Conservation (phyloP, 37 sponge, comb jelly and placozoan genomes). For the Ephydatia muelleri region DNA sequence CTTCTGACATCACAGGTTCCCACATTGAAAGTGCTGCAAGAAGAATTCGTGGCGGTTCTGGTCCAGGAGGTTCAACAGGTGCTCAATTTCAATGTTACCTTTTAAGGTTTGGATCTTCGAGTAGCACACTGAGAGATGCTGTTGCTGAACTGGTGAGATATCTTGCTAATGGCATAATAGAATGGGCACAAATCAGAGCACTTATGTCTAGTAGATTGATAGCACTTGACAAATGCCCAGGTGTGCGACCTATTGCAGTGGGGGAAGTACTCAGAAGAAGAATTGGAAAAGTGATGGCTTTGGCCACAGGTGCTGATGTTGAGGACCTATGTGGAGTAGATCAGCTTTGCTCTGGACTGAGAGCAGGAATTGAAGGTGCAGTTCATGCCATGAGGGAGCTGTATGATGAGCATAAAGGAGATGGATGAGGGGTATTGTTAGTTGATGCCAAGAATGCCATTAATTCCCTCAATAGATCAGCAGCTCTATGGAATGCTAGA, state of each 20-base stretch:
- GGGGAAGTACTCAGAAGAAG: slow-evolving; percentile 24
- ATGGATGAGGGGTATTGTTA: too few relatives aligned
- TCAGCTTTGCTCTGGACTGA: too few relatives aligned
- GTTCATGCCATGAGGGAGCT: too few relatives aligned
- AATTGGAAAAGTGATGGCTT: slow-evolving; percentile 3
- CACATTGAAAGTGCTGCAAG: slow-evolving; percentile 25
- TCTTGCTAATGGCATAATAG: slow-evolving; percentile 11
- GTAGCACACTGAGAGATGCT: slow-evolving; percentile 18
- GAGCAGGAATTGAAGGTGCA: too few relatives aligned
- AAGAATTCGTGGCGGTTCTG: slow-evolving; percentile 20
- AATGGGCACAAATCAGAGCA: slow-evolving; percentile 2
- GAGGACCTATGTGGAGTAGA: too few relatives aligned
- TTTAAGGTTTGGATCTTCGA: slow-evolving; percentile 13
- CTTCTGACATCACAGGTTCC: slow-evolving; percentile 21
- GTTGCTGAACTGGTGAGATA: slow-evolving; percentile 14
- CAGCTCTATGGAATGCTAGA: too few relatives aligned
- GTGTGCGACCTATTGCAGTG: slow-evolving; percentile 25
- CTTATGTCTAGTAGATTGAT: slow-evolving; percentile 1
- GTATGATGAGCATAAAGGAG: too few relatives aligned
- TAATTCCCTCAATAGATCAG: too few relatives aligned
- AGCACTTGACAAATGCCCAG: slow-evolving; percentile 23
- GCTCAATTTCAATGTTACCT: slow-evolving; percentile 18
- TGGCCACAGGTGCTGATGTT: slow-evolving; percentile 23
- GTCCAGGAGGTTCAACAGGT: slow-evolving; percentile 20
- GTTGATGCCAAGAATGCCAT: too few relatives aligned